These are phyloP conservation scores for Eublepharis macularius DNA, from an alignment of 2,113 vertebrate species.

Conservation along the genomic window DNA sequence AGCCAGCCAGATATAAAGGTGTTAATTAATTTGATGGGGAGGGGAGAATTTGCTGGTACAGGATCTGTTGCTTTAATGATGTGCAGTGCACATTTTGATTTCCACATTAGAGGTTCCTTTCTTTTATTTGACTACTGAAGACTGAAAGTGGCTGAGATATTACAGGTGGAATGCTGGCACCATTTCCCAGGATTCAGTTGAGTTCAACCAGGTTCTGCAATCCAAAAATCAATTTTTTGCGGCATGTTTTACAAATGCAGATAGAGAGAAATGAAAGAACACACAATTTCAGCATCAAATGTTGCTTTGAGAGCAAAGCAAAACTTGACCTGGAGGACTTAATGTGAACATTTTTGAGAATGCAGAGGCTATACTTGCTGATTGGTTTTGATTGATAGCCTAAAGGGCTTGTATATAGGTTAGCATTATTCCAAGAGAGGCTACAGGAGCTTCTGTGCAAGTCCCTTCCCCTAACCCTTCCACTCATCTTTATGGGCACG, in stretches of 20 bases:
- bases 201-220: neutral
- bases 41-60: neutral
- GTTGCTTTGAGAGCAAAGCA: neutral
- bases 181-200: neutral
- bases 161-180: neutral
- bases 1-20: neutral
- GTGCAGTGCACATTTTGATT: conserved; percentile 20
- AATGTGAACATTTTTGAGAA: neutral
- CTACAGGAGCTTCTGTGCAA: neutral
- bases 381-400: neutral
- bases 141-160: neutral
- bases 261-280: neutral
- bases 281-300: neutral
- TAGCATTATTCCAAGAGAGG: neutral
- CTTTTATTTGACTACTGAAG: neutral
- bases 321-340: neutral
- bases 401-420: neutral
- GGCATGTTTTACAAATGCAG: neutral
- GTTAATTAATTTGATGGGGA: neutral
- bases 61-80: conserved; percentile 42
- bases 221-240: neutral
- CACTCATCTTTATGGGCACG: neutral
- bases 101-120: neutral
- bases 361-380: neutral
- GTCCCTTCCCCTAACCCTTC: neutral